A percentile compares a stretch with the other conserved stretches of the same genome.
phyloP scores from a whole-genome alignment of 2,888 invertebrate species.

The Operophtera brumata region DNA sequence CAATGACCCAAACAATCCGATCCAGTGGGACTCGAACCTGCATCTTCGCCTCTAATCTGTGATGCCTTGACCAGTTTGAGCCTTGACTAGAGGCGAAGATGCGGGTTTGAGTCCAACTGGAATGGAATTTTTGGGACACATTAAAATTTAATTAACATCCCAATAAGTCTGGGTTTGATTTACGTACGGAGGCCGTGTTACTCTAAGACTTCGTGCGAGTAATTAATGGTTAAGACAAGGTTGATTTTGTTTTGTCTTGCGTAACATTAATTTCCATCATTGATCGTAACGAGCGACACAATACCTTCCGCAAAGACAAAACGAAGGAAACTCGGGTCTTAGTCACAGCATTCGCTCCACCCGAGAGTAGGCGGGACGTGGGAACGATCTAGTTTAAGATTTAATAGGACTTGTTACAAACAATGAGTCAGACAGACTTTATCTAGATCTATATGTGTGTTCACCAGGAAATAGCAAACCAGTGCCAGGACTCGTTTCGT shows the following conservation, averaged over 20 bases:
- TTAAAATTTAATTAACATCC: too few relatives aligned
- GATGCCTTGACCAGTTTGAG: too few relatives aligned
- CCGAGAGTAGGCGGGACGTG: slow-evolving; percentile 51
- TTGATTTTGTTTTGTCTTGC: not conserved
- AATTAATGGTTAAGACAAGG: too few relatives aligned
- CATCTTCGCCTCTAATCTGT: too few relatives aligned
- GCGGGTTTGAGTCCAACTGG: too few relatives aligned
- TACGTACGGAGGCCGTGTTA: too few relatives aligned
- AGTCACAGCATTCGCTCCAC: slow-evolving; percentile 24
- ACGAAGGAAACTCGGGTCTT: slow-evolving; percentile 26
- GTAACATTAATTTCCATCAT: not conserved
- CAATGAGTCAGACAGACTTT: slow-evolving; percentile 41
- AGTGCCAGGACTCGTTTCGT: not conserved
- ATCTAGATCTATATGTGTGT: not conserved
- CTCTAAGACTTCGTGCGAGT: too few relatives aligned
- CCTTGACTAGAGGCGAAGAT: too few relatives aligned
- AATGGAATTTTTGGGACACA: too few relatives aligned
- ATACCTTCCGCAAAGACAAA: not conserved
- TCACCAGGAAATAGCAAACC: not conserved
- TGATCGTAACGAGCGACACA: not conserved
- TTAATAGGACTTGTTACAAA: slow-evolving; percentile 33
- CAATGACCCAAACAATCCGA: too few relatives aligned
- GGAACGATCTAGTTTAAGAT: slow-evolving; percentile 43
- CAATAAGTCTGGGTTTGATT: too few relatives aligned
- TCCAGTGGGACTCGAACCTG: too few relatives aligned